These are phyloP conservation scores for Nemotelus nigrinus DNA, from an alignment of 2,888 invertebrate species.

Conservation along the genomic window DNA sequence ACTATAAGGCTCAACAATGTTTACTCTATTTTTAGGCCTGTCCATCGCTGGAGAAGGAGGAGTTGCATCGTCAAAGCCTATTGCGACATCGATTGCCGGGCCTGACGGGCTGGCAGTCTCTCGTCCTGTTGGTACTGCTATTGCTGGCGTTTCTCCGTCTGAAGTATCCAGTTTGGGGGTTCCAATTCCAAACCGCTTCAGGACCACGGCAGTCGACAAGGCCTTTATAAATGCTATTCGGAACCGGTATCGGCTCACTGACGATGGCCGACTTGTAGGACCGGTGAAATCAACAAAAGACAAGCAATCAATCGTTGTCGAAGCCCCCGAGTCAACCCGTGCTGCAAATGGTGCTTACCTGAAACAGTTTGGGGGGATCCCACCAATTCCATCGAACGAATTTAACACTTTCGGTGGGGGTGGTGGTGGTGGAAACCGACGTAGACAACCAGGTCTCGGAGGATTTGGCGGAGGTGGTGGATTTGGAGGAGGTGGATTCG, in stretches of 20 bases:
- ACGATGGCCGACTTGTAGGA: constrained; percentile 46
- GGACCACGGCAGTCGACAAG: not conserved
- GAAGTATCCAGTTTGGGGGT: constrained; percentile 63
- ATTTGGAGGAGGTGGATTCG: not conserved
- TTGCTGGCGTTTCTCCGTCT: constrained; percentile 72
- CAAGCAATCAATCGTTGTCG: constrained; percentile 18
- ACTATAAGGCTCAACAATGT: not conserved
- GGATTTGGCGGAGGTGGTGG: constrained; percentile 23
- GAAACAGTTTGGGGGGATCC: constrained; percentile 28
- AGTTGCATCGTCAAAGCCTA: constrained; percentile 76
- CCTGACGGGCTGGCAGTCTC: constrained; percentile 76
- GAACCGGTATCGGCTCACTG: constrained; percentile 39
- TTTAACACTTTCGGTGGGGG: constrained; percentile 14
- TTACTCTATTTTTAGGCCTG: constrained; percentile 66
- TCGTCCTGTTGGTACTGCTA: constrained; percentile 77
- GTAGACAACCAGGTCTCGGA: constrained; percentile 1
- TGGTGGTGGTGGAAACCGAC: not conserved
- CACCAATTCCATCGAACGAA: constrained; percentile 21
- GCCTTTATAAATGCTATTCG: not conserved
- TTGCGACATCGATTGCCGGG: constrained; percentile 77
- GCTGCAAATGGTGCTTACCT: not conserved
- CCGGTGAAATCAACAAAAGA: constrained; percentile 17
- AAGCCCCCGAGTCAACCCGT: constrained; percentile 1
- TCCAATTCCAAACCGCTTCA: constrained; percentile 56
- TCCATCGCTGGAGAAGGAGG: constrained; percentile 74